Evolutionary conservation across 2,113 vertebrate genomes (phyloP).

Genomic region (Mormoops blainvillei): DNA sequence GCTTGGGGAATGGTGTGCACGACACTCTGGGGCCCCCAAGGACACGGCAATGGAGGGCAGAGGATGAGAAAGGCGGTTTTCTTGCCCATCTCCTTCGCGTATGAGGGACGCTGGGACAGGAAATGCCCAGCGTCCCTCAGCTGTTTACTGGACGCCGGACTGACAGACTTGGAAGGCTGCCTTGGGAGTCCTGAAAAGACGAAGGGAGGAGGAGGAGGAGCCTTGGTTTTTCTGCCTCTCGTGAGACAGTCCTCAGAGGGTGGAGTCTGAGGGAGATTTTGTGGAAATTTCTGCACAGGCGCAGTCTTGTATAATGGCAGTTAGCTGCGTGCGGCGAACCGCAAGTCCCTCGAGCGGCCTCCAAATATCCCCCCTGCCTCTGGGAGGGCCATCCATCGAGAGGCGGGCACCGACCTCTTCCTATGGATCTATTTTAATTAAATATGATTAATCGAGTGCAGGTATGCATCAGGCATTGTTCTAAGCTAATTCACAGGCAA

Average conservation of each 20-base stretch:
- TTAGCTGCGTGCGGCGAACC: not conserved
- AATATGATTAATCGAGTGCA: not conserved
- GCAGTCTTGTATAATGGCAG: not conserved
- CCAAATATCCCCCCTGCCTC: not conserved
- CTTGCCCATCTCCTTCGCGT: not conserved
- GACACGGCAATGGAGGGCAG: not conserved
- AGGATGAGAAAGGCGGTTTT: constrained; percentile 2
- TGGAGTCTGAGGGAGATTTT: not conserved
- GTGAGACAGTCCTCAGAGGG: not conserved
- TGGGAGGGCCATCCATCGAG: not conserved
- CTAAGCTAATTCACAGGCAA: not conserved
- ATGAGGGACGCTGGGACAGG: not conserved
- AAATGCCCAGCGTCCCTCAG: constrained; percentile 14
- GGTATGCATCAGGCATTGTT: not conserved
- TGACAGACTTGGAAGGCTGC: constrained; percentile 37
- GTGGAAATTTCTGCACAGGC: not conserved
- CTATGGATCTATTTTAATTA: not conserved
- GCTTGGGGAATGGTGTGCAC: not conserved
- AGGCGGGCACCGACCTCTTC: not conserved
- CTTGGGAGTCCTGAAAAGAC: constrained; percentile 13
- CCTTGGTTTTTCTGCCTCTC: not conserved
- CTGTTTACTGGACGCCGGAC: not conserved
- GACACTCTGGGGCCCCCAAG: not conserved
- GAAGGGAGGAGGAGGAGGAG: not conserved
- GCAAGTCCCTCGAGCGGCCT: not conserved